Conservation (phyloP, 2,797 vertebrate species). For the Hemitrygon akajei region DNA sequence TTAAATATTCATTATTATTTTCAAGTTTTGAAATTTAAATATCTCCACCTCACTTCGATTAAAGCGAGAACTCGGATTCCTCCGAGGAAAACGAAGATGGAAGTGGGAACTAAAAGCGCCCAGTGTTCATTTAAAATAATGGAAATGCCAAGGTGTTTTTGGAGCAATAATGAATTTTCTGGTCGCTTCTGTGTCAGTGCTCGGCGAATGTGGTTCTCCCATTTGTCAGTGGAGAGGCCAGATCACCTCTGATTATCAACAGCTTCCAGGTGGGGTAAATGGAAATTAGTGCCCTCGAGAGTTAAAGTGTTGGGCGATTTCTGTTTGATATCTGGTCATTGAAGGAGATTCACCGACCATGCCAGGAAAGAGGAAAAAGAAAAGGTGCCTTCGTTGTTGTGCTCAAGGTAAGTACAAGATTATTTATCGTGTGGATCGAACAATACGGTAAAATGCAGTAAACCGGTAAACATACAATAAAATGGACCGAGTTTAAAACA, state of each 20-base stretch:
- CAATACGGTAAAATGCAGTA: too few relatives aligned
- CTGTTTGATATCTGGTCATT: too few relatives aligned
- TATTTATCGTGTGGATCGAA: too few relatives aligned
- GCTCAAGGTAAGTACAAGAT: neutral
- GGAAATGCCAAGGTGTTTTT: neutral
- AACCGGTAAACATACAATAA: too few relatives aligned
- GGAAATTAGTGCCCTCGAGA: too few relatives aligned
- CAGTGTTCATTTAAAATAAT: neutral
- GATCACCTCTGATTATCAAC: neutral
- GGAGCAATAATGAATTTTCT: neutral
- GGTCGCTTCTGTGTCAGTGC: neutral
- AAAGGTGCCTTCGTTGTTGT: neutral
- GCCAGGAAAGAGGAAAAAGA: constrained; percentile 5
- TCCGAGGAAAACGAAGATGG: neutral
- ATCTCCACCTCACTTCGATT: too few relatives aligned
- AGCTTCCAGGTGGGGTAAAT: neutral
- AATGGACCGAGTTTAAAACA: neutral
- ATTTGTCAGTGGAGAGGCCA: neutral
- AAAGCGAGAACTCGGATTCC: too few relatives aligned
- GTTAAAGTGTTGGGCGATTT: neutral
- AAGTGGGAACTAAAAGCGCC: neutral
- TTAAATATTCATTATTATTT: too few relatives aligned
- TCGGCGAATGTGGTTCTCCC: neutral
- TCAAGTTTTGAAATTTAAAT: too few relatives aligned
- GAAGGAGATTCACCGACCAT: neutral